These are phyloP conservation scores for Anthoscopus minutus DNA, from an alignment of 2,113 vertebrate genomes.

Conservation along the genomic window DNA sequence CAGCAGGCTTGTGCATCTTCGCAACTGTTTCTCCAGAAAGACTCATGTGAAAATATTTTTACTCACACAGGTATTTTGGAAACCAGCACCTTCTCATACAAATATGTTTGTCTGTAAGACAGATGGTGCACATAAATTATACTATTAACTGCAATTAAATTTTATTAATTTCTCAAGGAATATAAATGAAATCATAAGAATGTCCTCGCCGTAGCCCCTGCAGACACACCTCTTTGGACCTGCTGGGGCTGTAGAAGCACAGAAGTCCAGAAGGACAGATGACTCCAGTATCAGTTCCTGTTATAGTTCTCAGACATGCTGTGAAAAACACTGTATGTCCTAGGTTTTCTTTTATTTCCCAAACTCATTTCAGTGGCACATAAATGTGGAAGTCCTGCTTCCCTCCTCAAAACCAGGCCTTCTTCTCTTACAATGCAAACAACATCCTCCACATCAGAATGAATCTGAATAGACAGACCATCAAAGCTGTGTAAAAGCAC, in stretches of 20 bases:
- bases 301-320: neutral
- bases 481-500: conserved; percentile 12
- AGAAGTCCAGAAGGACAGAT: neutral
- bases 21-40: neutral
- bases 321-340: neutral
- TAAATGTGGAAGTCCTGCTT: conserved; percentile 26
- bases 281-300: neutral
- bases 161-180: neutral
- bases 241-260: neutral
- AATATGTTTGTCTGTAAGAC: neutral
- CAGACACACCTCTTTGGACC: neutral
- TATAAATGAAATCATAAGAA: neutral
- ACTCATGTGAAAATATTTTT: neutral
- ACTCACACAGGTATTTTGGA: neutral
- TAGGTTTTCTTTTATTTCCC: neutral
- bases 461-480: neutral
- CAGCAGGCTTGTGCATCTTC: neutral
- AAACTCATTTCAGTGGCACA: neutral
- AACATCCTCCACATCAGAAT: conserved; percentile 39
- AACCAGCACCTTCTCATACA: neutral
- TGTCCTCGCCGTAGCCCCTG: neutral
- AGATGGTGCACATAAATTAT: neutral
- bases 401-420: neutral
- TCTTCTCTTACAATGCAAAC: conserved; percentile 1
- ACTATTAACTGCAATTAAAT: neutral